phyloP scores from a whole-genome alignment of 2,113 vertebrate genomes.

The Scopus umbretta region DNA sequence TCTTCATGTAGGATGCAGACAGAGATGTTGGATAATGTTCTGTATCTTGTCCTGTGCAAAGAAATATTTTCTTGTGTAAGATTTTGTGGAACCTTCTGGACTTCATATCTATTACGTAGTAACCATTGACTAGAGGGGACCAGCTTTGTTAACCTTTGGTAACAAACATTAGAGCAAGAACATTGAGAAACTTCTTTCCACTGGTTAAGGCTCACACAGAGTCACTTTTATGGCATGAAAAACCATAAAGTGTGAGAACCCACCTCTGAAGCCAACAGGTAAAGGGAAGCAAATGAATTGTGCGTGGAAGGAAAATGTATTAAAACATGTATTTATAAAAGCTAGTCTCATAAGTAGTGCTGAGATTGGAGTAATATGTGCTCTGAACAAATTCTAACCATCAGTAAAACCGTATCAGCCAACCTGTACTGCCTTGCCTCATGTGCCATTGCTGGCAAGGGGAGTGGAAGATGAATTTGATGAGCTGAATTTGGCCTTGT shows the following conservation, averaged over 20 bases:
- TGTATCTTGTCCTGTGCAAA: not conserved
- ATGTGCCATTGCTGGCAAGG: not conserved
- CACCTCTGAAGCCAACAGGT: not conserved
- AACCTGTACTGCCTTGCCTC: not conserved
- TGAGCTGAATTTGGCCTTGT: not conserved
- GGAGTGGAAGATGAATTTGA: not conserved
- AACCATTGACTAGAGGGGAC: not conserved
- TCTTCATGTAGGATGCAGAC: not conserved
- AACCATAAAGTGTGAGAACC: not conserved
- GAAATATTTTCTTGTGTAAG: not conserved
- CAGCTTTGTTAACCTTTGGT: not conserved
- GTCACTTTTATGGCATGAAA: not conserved
- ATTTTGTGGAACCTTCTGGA: not conserved
- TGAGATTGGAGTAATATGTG: not conserved
- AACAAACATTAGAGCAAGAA: not conserved
- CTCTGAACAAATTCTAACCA: not conserved
- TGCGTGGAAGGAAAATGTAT: not conserved
- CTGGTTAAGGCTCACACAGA: not conserved
- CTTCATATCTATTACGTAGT: not conserved
- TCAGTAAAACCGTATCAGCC: not conserved
- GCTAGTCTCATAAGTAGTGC: not conserved
- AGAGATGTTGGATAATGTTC: not conserved
- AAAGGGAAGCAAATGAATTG: not conserved
- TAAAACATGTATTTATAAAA: not conserved
- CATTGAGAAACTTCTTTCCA: not conserved